Base-by-base conservation (phyloP, 2,113 vertebrate genomes). In the Gambusia holbrooki region DNA sequence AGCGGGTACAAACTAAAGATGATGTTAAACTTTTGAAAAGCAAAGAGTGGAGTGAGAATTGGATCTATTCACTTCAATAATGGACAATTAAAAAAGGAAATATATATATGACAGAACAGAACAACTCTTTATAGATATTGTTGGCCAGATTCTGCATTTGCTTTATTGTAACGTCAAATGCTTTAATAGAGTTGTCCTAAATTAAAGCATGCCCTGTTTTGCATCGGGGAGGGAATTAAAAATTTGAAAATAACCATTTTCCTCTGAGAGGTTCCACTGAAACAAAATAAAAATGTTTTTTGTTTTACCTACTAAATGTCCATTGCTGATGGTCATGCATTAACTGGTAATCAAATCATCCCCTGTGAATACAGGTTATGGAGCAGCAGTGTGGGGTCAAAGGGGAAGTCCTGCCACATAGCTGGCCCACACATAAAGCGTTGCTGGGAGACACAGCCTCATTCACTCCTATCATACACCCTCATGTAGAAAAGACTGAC, bases 271-370 rank as follows among this genome's bases (percentile, higher is more conserved):
- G 14, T 14, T 14, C 40, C 40, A 42, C 13, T 73, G 42, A 69
- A 62, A 61, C 28, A 62, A 35, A 30, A n/a, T 32, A 73, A 68
- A 69, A 17, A 40, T 62, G 48, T 42, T n/a, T 33, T 61, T n/a
- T 27, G 1, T 17, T 30, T 35, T 12, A 37, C 33, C 61, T 54
- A 37, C 68, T 61, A 58, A 69, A 62, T 17, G 25, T 69, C 17
- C 62, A 22, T 77, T 11, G 69, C 80, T 84, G 87, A 84, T 80
- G 85, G 79, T 76, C 75, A 14, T 33, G 42, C 74, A 73, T 82
- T 87, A 74, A 76, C 75, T 48, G 17, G 35, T 83, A 89, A 85
- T 88, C 75, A 74, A 73, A 88, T 89, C 83, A 87, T 82, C 86
- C 82, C 83, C 76, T 82, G 74, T 60, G 83, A 84, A 84, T 87